Evolutionary conservation across 2,888 invertebrate species (phyloP).

Genomic region (Agriopis aurantiaria): DNA sequence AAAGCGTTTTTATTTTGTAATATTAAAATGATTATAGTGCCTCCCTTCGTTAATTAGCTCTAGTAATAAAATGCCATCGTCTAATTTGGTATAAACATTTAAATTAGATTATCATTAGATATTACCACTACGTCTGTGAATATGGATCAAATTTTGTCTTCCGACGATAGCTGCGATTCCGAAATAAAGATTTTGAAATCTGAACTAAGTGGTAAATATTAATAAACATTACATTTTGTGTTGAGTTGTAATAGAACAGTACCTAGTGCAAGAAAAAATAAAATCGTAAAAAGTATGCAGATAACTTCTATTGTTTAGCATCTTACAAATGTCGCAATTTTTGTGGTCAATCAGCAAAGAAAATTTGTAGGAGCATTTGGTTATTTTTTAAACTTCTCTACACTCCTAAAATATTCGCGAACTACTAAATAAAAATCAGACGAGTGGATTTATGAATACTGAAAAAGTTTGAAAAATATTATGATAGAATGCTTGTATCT

Average conservation of each 20-base stretch:
- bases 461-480: too few species aligned
- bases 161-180: constrained; percentile 79
- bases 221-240: background rate
- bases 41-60: background rate
- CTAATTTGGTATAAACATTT: background rate
- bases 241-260: background rate
- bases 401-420: too few species aligned
- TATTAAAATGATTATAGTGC: background rate
- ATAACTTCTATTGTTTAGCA: too few species aligned
- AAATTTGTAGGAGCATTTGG: background rate
- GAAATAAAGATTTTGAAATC: constrained; percentile 74
- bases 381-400: background rate
- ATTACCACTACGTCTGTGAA: constrained; percentile 5
- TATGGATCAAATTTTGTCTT: constrained; percentile 64
- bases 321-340: background rate
- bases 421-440: too few species aligned
- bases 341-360: background rate
- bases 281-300: background rate
- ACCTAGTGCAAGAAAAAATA: background rate
- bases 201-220: constrained; percentile 69
- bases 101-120: background rate
- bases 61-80: background rate
- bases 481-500: too few species aligned
- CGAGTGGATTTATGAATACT: too few species aligned
- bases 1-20: background rate